Conservation (phyloP, 92 coral and sea anemone genomes). For the Anthopleura xanthogrammica region DNA sequence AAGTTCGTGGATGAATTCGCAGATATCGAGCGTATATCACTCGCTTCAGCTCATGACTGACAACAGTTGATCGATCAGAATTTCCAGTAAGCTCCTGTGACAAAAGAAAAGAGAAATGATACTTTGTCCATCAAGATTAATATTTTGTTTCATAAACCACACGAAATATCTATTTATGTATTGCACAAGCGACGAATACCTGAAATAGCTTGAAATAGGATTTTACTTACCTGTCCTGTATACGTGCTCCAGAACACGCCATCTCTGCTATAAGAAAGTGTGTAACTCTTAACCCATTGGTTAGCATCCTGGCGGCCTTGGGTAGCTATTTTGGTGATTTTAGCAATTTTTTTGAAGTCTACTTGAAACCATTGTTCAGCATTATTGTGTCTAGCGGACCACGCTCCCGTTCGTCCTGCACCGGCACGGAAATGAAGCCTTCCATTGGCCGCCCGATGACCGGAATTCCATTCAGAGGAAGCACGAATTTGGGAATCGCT, state of each 20-base stretch:
- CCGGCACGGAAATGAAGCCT: not conserved
- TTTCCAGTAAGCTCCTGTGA: not conserved
- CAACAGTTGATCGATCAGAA: not conserved
- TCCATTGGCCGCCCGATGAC: slow-evolving; percentile 14
- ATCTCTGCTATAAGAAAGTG: no score
- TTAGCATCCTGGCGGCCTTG: not conserved
- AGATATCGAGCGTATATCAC: not conserved
- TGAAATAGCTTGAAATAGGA: no score
- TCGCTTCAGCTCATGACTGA: not conserved
- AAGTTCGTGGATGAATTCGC: not conserved
- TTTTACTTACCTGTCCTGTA: no score
- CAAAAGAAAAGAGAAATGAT: no score
- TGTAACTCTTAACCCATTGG: not conserved
- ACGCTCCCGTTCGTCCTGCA: no score
- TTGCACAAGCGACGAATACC: no score
- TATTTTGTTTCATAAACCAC: no score
- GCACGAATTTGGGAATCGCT: not conserved
- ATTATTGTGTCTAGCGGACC: no score
- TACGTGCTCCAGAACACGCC: no score
- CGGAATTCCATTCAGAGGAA: not conserved
- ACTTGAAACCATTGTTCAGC: no score
- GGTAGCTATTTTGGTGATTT: not conserved
- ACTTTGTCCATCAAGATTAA: no score
- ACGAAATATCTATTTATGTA: no score
- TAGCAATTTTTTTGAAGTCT: not conserved